Base-by-base conservation (phyloP, 1,140 invertebrate genomes). In the Danaus melanippus region DNA sequence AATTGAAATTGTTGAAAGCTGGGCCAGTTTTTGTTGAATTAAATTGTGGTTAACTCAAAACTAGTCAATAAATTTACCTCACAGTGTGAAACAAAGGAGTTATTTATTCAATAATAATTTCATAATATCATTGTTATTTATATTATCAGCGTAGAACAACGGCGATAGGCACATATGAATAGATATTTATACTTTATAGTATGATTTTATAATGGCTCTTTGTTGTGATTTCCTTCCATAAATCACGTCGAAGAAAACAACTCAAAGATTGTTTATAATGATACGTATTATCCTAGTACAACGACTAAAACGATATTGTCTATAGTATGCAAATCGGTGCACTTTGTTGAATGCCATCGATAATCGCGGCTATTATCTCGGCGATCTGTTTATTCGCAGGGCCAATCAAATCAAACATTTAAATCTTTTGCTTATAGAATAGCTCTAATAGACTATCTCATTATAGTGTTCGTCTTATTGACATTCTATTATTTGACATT, bases 241-340 rank as follows among this genome's bases (percentile, higher is more conserved):
- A 55, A 42, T 10, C 17, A 55, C 46, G 41, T 41, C 50, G 47
- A 9, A 49, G 49, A 43, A 49, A 60, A 51, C 55, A 50, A 50
- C 42, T 42, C 39, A 54, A 53, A 58, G 56, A 61, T 67, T 65
- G 60, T 50, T 53, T 47, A 51, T 67, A 70, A 67, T 62, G 56
- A 67, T 58, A 58, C 51, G 55, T 63, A 67, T 70, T 67, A 70
- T 57, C 47, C 45, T 44, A 61, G 55, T 61, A 58, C 58, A 54
- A 62, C 63, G 21, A 32, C 21, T 58, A 58, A 62, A 62, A 61
- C 58, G 58, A 53, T 50, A 57, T 50, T 53, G 45, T 52, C 61
- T 66, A 62, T 70, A 55, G 64, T 66, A 70, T 62, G 67, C 62
- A 70, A 70, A 69, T 70, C 60, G 66, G 57, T 64, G 66, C 67